Evolutionary conservation across 2,113 vertebrate genomes (phyloP).

Genomic region (Sander vitreus): DNA sequence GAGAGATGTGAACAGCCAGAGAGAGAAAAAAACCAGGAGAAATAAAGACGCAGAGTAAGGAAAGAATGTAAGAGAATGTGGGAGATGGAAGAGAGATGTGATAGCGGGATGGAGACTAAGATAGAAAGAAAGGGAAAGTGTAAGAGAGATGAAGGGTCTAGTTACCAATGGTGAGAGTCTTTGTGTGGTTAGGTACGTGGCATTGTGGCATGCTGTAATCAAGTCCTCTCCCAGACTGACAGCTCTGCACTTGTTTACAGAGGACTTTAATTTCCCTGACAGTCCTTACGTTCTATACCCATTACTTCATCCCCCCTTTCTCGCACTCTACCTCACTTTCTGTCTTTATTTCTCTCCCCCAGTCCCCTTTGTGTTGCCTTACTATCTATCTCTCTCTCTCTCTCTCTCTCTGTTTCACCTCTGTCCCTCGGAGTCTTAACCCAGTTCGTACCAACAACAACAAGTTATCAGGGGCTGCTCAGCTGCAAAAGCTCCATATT

Average conservation of each 20-base stretch:
- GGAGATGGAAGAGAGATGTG: constrained; percentile 12
- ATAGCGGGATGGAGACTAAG: not conserved
- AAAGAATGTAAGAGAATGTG: not conserved
- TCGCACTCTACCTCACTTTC: constrained; percentile 14
- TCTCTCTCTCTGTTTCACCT: constrained; percentile 7
- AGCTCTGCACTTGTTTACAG: constrained; percentile 75
- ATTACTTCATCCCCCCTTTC: constrained; percentile 42
- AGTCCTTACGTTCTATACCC: constrained; percentile 52
- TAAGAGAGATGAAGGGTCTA: constrained; percentile 52
- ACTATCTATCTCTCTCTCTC: not conserved
- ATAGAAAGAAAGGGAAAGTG: not conserved
- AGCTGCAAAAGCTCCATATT: constrained; percentile 31
- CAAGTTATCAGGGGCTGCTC: constrained; percentile 42
- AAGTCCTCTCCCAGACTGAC: constrained; percentile 77
- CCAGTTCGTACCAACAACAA: constrained; percentile 12
- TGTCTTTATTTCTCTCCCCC: constrained; percentile 41
- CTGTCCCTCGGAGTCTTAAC: constrained; percentile 33
- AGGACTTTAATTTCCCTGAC: constrained; percentile 75
- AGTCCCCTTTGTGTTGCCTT: constrained; percentile 37
- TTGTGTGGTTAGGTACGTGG: constrained; percentile 43
- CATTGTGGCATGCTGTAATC: constrained; percentile 75
- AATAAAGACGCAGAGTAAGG: not conserved
- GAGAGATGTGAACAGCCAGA: not conserved
- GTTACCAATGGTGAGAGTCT: constrained; percentile 47
- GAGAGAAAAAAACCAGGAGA: not conserved